phyloP scores from a whole-genome alignment of 1,140 invertebrate genomes.

The Drosophila persimilis region DNA sequence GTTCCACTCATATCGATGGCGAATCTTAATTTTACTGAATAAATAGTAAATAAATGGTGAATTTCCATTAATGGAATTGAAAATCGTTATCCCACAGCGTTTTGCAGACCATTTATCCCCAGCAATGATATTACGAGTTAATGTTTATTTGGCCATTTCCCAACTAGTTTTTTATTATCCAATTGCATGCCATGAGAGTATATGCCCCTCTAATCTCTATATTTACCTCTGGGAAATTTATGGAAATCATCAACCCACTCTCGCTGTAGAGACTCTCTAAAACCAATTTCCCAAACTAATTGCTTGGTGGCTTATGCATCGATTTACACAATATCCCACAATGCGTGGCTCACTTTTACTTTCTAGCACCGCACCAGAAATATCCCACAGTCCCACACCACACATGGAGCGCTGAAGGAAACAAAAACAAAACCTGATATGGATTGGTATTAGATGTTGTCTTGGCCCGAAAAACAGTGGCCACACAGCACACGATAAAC shows the following conservation, averaged over 20 bases:
- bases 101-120: no score
- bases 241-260: background rate
- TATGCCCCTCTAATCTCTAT: no score
- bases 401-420: slow-evolving; percentile 15
- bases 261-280: slow-evolving; percentile 1
- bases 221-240: background rate
- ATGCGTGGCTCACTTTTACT: slow-evolving; percentile 57
- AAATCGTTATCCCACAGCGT: no score
- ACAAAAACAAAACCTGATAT: slow-evolving; percentile 59
- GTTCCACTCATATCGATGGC: background rate
- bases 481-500: slow-evolving; percentile 52
- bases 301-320: slow-evolving; percentile 43
- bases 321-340: slow-evolving; percentile 22
- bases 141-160: no score
- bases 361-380: slow-evolving; percentile 46
- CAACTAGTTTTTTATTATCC: no score
- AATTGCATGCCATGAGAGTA: no score
- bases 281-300: slow-evolving; percentile 60
- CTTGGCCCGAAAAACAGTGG: slow-evolving; percentile 56
- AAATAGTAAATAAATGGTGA: no score
- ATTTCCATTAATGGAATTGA: no score
- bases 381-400: slow-evolving; percentile 45
- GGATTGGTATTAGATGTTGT: slow-evolving; percentile 55
- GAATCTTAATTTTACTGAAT: no score
- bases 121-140: no score